phyloP scores from a whole-genome alignment of 1,140 invertebrate genomes.

The Pteromalus puparum region DNA sequence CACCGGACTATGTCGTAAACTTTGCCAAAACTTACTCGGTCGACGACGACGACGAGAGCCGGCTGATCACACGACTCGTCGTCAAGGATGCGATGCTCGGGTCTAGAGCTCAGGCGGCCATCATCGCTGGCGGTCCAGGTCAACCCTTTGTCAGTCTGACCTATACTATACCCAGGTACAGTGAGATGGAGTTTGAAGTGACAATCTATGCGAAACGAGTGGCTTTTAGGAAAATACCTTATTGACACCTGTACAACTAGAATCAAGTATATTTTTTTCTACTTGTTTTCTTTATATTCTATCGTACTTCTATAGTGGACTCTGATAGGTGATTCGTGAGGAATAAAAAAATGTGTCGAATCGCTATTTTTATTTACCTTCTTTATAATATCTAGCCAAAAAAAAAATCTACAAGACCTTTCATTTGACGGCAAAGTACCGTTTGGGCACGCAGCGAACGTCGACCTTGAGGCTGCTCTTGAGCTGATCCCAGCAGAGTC shows the following conservation, averaged over 20 bases:
- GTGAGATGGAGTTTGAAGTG: background rate
- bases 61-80: background rate
- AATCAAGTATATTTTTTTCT: too few relatives aligned
- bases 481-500: background rate
- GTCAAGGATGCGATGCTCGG: background rate
- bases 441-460: background rate
- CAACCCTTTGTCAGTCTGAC: conserved; percentile 27
- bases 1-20: background rate
- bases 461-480: background rate
- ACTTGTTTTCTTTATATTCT: too few relatives aligned
- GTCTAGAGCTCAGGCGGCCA: conserved; percentile 9
- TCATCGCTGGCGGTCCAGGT: conserved; percentile 26
- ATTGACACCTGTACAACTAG: background rate
- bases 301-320: too few relatives aligned
- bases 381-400: background rate
- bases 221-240: conserved; percentile 22
- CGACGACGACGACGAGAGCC: conserved; percentile 1
- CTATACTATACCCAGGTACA: background rate
- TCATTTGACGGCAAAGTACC: background rate
- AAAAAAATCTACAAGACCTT: background rate
- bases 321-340: too few relatives aligned
- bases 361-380: too few relatives aligned
- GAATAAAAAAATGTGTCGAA: too few relatives aligned
- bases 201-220: conserved; percentile 6
- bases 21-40: conserved; percentile 19